Percentiles rank a stretch among this genome's conserved stretches.
These are phyloP conservation scores for Philopotamus ludificatus DNA, from an alignment of 1,140 invertebrate genomes.

Conservation along the genomic window DNA sequence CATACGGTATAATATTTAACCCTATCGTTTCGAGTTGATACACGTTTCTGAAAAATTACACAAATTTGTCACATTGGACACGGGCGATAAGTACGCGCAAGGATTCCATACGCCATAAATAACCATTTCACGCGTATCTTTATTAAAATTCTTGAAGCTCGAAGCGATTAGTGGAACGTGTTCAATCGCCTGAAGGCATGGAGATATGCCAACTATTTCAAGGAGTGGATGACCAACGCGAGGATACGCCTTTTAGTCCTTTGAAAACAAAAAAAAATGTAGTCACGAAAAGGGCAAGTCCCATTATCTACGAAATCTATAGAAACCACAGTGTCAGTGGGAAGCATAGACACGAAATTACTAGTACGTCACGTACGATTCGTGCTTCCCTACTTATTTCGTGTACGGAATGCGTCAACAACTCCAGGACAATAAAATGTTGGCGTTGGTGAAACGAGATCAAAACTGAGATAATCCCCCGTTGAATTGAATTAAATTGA, in stretches of 20 bases:
- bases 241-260: not conserved
- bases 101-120: no score
- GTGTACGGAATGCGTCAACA: not conserved
- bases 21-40: no score
- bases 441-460: no score
- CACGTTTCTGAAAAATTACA: no score
- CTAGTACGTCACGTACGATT: not conserved
- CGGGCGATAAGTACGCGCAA: no score
- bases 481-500: no score
- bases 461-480: no score
- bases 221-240: not conserved
- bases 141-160: not conserved
- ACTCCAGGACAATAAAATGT: no score
- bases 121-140: not conserved
- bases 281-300: not conserved
- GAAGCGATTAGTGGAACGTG: not conserved
- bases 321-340: no score
- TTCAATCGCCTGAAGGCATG: not conserved
- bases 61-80: no score
- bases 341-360: not conserved
- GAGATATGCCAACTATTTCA: not conserved
- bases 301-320: not conserved
- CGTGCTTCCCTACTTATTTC: not conserved
- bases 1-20: no score
- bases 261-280: not conserved